Percentiles rank a stretch among this genome's conserved stretches.
phyloP scores from a whole-genome alignment of 2,797 vertebrate genomes.

The Onychomys arenicola region DNA sequence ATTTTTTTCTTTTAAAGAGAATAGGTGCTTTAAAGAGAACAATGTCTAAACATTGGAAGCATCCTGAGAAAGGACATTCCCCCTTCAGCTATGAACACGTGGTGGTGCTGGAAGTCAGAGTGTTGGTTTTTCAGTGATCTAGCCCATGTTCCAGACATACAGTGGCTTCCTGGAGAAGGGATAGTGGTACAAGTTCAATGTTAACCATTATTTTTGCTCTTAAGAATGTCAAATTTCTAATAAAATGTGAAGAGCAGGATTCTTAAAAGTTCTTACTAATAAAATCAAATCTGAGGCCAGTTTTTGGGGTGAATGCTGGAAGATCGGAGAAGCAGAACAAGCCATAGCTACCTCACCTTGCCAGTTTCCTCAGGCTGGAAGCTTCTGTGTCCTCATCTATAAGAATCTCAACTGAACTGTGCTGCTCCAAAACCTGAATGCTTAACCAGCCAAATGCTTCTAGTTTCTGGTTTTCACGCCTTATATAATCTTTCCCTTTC shows the following conservation, averaged over 20 bases:
- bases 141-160: neutral
- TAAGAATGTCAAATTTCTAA: neutral
- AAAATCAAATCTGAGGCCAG: no score
- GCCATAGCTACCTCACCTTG: no score
- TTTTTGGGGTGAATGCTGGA: no score
- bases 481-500: no score
- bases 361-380: no score
- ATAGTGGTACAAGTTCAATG: neutral
- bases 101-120: neutral
- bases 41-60: neutral
- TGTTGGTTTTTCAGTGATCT: neutral
- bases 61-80: neutral
- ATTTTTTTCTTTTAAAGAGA: neutral
- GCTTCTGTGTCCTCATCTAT: no score
- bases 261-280: no score
- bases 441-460: no score
- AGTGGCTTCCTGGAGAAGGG: neutral
- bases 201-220: neutral
- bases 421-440: no score
- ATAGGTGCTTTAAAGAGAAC: neutral
- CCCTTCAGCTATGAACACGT: neutral
- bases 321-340: no score
- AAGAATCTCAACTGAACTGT: no score
- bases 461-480: no score
- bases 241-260: constrained; percentile 26